phyloP scores from a whole-genome alignment of 2,888 invertebrate species.

The Ypsolopha scabrella region DNA sequence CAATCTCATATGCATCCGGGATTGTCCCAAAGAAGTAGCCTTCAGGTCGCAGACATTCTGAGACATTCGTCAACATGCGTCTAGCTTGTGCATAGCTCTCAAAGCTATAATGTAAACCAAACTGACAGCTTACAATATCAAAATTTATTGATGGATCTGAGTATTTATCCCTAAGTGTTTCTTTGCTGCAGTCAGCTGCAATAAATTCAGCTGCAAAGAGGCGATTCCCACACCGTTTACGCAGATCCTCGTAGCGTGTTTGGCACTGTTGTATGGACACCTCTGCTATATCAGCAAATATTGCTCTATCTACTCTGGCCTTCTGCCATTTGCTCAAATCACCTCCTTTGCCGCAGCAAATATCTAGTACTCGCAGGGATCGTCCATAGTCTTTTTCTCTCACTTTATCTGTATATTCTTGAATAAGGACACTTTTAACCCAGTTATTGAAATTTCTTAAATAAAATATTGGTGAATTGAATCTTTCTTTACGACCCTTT shows the following conservation, averaged over 20 bases:
- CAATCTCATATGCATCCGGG: slow-evolving; percentile 93
- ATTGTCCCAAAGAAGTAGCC: slow-evolving; percentile 98
- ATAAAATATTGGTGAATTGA: slow-evolving; percentile 91
- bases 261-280: slow-evolving; percentile 93
- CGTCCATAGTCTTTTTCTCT: slow-evolving; percentile 76
- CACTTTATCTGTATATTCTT: slow-evolving; percentile 79
- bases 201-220: slow-evolving; percentile 91
- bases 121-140: slow-evolving; percentile 96
- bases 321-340: slow-evolving; percentile 97
- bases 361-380: slow-evolving; percentile 83
- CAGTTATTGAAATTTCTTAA: slow-evolving; percentile 99
- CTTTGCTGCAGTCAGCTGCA: slow-evolving; percentile 91
- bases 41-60: slow-evolving; percentile 88
- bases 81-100: slow-evolving; percentile 90
- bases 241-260: slow-evolving; percentile 82
- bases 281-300: slow-evolving; percentile 94
- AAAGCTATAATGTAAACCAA: slow-evolving; percentile 98
- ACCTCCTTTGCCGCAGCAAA: slow-evolving; percentile 99
- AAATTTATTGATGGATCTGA: slow-evolving; percentile 82
- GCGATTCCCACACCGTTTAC: slow-evolving; percentile 35
- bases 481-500: slow-evolving; percentile 82
- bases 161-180: slow-evolving; percentile 80
- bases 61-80: slow-evolving; percentile 92
- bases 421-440: slow-evolving; percentile 96
- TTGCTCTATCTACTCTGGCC: slow-evolving; percentile 81